A percentile compares a stretch with the other conserved stretches of the same genome.
phyloP scores from a whole-genome alignment of 2,888 invertebrate species.

The Octodonta nipae region DNA sequence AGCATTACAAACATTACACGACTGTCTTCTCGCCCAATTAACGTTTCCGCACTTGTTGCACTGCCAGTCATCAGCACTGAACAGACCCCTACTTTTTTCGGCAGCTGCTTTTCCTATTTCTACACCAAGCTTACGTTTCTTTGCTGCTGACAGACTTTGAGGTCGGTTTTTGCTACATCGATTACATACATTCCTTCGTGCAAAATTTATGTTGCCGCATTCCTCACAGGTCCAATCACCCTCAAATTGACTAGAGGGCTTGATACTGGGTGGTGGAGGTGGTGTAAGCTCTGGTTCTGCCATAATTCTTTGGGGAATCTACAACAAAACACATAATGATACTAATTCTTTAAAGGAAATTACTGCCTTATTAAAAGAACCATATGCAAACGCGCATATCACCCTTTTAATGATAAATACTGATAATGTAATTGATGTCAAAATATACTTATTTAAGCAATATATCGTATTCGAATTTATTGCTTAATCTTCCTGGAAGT shows the following conservation, averaged over 20 bases:
- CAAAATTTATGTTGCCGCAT: conserved; percentile 92
- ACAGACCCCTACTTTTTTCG: conserved; percentile 91
- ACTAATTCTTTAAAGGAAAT: too few species aligned
- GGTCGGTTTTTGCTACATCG: conserved; percentile 61
- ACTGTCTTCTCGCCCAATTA: conserved; percentile 91
- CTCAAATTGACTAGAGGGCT: conserved; percentile 23
- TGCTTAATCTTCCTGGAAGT: too few species aligned
- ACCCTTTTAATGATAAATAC: too few species aligned
- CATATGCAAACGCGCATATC: too few species aligned
- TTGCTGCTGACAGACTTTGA: conserved; percentile 26
- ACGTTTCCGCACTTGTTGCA: conserved; percentile 99
- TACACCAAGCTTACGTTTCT: conserved; percentile 76
- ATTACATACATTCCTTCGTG: conserved; percentile 78
- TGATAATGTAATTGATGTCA: too few species aligned
- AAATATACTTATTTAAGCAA: too few species aligned
- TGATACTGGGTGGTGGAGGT: conserved; percentile 23
- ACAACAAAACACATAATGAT: too few species aligned
- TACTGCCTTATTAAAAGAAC: too few species aligned
- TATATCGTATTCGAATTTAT: too few species aligned
- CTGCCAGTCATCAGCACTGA: conserved; percentile 98
- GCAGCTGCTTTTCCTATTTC: conserved; percentile 98
- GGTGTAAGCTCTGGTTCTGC: conserved; percentile 29
- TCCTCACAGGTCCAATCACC: conserved; percentile 56
- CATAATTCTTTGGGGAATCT: too few species aligned
- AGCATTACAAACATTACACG: conserved; percentile 97